Evolutionary conservation across 2,113 vertebrate genomes (phyloP).

Genomic region (Corvus moneduloides): DNA sequence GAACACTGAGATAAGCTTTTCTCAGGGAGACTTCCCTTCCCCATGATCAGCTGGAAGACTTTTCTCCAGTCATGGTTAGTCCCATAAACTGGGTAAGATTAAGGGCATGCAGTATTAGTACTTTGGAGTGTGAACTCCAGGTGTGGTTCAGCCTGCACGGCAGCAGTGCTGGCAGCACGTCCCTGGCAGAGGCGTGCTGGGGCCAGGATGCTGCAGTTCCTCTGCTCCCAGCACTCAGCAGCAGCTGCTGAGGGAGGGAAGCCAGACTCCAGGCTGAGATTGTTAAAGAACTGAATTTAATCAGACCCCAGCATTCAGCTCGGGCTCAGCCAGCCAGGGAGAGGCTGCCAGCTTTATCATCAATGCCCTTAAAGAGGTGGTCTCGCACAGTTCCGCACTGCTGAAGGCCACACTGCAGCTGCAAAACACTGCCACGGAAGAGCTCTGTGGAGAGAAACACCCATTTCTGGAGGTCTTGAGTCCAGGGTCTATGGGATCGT

Average conservation of each 20-base stretch:
- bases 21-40: not conserved
- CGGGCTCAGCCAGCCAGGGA: not conserved
- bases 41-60: not conserved
- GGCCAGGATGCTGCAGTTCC: not conserved
- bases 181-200: not conserved
- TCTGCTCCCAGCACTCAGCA: not conserved
- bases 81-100: not conserved
- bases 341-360: not conserved
- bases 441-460: not conserved
- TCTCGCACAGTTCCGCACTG: not conserved
- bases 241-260: not conserved
- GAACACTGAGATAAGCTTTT: not conserved
- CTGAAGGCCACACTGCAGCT: not conserved
- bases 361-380: constrained; percentile 38
- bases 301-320: not conserved
- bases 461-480: not conserved
- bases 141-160: not conserved
- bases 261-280: not conserved
- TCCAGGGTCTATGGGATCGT: not conserved
- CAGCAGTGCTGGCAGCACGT: not conserved
- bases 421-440: not conserved
- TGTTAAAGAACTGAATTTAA: not conserved
- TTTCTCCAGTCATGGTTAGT: constrained; percentile 20
- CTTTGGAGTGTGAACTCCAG: not conserved
- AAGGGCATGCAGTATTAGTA: constrained; percentile 63